Evolutionary conservation across 2,888 invertebrate species (phyloP).

Genomic region (Malthinus flaveolus): DNA sequence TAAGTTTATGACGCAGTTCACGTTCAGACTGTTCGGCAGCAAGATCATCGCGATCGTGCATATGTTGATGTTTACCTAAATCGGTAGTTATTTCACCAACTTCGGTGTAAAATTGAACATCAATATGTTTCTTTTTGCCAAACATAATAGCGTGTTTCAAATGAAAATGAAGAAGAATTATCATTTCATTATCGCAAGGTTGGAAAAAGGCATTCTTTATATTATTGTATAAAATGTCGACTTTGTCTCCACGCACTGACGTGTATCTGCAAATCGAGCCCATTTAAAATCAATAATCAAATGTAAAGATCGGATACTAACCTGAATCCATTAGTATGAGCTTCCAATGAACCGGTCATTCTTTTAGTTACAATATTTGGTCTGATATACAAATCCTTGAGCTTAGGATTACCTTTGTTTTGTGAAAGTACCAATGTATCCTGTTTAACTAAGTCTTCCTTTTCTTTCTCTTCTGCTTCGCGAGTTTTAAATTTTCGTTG

Average conservation of each 20-base stretch:
- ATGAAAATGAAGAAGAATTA: constrained; percentile 97
- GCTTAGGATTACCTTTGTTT: constrained; percentile 96
- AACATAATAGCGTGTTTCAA: constrained; percentile 99
- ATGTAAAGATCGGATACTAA: constrained; percentile 57
- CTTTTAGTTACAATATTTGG: constrained; percentile 98
- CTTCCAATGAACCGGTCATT: constrained; percentile 92
- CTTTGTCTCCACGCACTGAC: constrained; percentile 98
- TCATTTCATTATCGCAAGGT: constrained; percentile 98
- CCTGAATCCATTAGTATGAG: constrained; percentile 94
- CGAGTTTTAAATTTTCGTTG: constrained; percentile 98
- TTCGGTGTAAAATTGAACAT: constrained; percentile 99
- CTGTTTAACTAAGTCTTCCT: constrained; percentile 98
- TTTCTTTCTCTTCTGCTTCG: constrained; percentile 98
- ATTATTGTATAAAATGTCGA: constrained; percentile 98
- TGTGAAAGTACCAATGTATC: constrained; percentile 92
- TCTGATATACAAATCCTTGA: constrained; percentile 96
- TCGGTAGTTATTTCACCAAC: constrained; percentile 99
- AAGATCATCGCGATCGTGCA: constrained; percentile 99
- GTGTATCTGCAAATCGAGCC: constrained; percentile 71
- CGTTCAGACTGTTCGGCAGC: constrained; percentile 98
- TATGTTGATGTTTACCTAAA: constrained; percentile 98
- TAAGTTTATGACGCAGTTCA: constrained; percentile 93
- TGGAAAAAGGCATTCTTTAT: constrained; percentile 99
- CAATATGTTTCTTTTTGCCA: constrained; percentile 95
- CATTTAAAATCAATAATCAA: neutral